These are phyloP conservation scores for Acanthurus tractus DNA, from an alignment of 2,797 vertebrate genomes.

Conservation along the genomic window DNA sequence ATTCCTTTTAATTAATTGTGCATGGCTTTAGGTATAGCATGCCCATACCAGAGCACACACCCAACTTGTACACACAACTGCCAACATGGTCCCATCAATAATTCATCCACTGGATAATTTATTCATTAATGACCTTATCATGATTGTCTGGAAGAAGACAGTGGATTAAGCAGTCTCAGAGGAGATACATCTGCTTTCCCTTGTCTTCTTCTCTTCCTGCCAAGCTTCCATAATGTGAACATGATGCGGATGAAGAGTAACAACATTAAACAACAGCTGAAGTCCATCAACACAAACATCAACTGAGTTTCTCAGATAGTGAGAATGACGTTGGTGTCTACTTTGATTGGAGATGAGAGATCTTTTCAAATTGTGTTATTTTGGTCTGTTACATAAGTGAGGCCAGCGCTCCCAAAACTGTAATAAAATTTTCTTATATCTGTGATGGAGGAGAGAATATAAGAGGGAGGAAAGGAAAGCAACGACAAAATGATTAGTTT, in stretches of 20 bases:
- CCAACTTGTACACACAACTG: conserved; percentile 51
- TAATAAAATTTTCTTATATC: background rate
- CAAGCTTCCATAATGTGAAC: conserved; percentile 25
- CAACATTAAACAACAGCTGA: conserved; percentile 26
- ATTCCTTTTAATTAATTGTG: conserved; percentile 16
- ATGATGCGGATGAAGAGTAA: conserved; percentile 32
- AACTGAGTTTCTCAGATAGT: background rate
- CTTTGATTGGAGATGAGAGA: conserved; percentile 7
- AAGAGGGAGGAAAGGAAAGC: background rate
- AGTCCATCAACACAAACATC: conserved; percentile 18
- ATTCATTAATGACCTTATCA: conserved; percentile 85
- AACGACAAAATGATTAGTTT: background rate
- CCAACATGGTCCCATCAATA: conserved; percentile 75
- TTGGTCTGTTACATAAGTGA: conserved; percentile 20
- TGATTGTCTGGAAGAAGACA: conserved; percentile 63
- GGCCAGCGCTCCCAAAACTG: background rate
- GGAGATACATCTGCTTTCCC: conserved; percentile 59
- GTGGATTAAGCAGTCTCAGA: conserved; percentile 56
- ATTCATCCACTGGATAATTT: conserved; percentile 82
- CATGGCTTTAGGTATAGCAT: conserved; percentile 20
- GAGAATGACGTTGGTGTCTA: conserved; percentile 6
- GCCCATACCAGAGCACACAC: conserved; percentile 23
- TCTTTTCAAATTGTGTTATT: conserved; percentile 24
- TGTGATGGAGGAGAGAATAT: background rate
- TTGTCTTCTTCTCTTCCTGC: background rate